Evolutionary conservation across 1,140 invertebrate species (phyloP), one percentile per base, ranked within the genome.

Genomic region (Drosophila lowei): DNA sequence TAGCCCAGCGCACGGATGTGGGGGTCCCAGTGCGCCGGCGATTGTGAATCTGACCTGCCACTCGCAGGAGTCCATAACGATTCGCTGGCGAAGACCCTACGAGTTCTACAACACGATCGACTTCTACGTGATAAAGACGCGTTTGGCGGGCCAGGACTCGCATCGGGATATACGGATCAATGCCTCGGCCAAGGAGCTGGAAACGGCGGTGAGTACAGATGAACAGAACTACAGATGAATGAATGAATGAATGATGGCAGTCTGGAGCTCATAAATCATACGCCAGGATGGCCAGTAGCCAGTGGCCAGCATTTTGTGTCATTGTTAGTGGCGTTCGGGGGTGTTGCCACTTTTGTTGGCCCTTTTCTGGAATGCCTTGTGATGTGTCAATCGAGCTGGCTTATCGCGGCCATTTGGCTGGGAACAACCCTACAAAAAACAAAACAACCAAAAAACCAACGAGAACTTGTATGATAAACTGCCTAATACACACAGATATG

Each of bases 21-120:
- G 93, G 93, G 96, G 95, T 3, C 97, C 97, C 6, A 95, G 94
- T 70, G 93, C 96, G 3, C 97, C 97, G 1, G 91, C 93, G 64
- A 95, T 98, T 83, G 91, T 96, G 15, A 97, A 97, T 91, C 91
- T 97, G 15, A 96, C 96, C 9, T 98, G 97, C 90, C 94, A 96
- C 74, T 92, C 93, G 34, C 93, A 95, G 67, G 95, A 96, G 71
- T 94, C 95, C 13, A 93, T 97, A 9, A 96, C 94, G 86, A 92
- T 98, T 21, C 95, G 96, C 73, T 98, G 97, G 97, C 93, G 95
- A 52, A 93, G 95, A 72, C 96, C 96, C 1, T 91, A 93, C 25
- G 93, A 93, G 64, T 96, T 94, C 89, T 95, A 94, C 91, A 95
- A 95, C 80, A 94, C 94, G 5, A 94, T 97, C 63, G 96, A 97